A percentile compares a stretch with the other conserved stretches of the same genome.
These are phyloP conservation scores for Coecobrya sp. DNA, from an alignment of 2,888 invertebrate genomes.

Conservation along the genomic window DNA sequence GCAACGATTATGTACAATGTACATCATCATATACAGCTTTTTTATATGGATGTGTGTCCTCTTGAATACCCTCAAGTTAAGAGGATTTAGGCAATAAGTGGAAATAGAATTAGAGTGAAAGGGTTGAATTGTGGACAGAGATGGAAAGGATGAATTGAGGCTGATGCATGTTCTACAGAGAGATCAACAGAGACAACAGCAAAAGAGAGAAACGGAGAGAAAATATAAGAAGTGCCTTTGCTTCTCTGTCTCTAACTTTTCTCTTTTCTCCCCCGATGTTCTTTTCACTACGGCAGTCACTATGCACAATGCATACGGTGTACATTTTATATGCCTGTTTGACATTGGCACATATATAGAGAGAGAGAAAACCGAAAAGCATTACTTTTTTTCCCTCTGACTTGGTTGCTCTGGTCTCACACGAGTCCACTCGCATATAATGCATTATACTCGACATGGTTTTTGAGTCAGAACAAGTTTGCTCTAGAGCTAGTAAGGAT, in stretches of 20 bases:
- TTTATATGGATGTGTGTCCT: constrained; percentile 37
- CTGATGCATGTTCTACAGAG: constrained; percentile 75
- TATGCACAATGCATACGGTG: constrained; percentile 24
- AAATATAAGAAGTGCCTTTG: constrained; percentile 46
- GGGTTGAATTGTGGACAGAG: constrained; percentile 78
- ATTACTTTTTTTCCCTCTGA: constrained; percentile 59
- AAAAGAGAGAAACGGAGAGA: constrained; percentile 42
- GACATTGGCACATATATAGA: constrained; percentile 8
- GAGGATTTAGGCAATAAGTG: constrained; percentile 81
- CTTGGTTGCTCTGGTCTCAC: constrained; percentile 72
- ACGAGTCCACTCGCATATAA: constrained; percentile 74
- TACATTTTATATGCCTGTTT: not conserved
- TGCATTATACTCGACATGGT: constrained; percentile 80
- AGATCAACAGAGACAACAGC: constrained; percentile 78
- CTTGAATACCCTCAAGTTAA: constrained; percentile 79
- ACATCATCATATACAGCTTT: not conserved
- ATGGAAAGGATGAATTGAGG: constrained; percentile 77
- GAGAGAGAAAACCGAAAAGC: constrained; percentile 65
- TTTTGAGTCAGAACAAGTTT: constrained; percentile 81
- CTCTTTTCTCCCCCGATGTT: constrained; percentile 41
- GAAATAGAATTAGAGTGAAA: constrained; percentile 82
- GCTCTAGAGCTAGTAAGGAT: constrained; percentile 81
- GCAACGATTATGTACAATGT: constrained; percentile 13
- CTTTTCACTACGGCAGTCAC: constrained; percentile 39
- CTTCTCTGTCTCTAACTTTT: constrained; percentile 42